Evolutionary conservation across 2,888 invertebrate species (phyloP), one percentile per base, ranked within the genome.

Genomic region (Cremastobaeus sp.): DNA sequence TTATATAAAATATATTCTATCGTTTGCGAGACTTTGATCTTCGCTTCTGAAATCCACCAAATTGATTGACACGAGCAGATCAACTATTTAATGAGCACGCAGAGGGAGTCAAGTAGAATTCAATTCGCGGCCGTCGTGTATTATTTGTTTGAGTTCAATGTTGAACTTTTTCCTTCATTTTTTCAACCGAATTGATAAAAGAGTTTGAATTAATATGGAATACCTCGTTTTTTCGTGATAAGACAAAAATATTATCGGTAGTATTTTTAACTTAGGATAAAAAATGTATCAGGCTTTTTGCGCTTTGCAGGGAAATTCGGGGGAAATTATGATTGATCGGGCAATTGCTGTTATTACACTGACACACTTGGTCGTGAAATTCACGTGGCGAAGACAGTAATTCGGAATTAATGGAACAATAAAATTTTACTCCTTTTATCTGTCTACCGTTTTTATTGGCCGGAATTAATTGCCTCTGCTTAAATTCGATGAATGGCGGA

Each of bases 301-400:
- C 6, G n/a, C n/a, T n/a, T n/a, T n/a, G n/a, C n/a, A n/a, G n/a
- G n/a, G n/a, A n/a, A n/a, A n/a, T n/a, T n/a, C n/a, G n/a, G n/a
- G n/a, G n/a, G 41, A 54, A 54, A 54, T 30, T 43, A 57, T 57
- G 43, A 57, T 34, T 34, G 43, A 34, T 15, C 41, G 17, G 21
- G 20, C 55, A 57, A 57, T 43, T 57, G 43, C 20, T 5, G n/a
- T 32, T 34, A 32, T 54, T 18, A 30, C 14, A 20, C 34, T 11
- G 43, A 43, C 18, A 34, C 34, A 32, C 41, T 43, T 17, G 21
- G 14, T 3, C 18, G 43, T 28, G 39, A 55, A 41, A 15, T 41
- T 55, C 41, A 41, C 35, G 30, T 55, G 18, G 1, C 5, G 2
- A 30, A 12, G 17, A n/a, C 35, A 12, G 14, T 28, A 35, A 50